Evolutionary conservation across 1,140 invertebrate genomes (phyloP), one percentile per base, ranked within the genome.

Genomic region (Saccostrea glomerata): DNA sequence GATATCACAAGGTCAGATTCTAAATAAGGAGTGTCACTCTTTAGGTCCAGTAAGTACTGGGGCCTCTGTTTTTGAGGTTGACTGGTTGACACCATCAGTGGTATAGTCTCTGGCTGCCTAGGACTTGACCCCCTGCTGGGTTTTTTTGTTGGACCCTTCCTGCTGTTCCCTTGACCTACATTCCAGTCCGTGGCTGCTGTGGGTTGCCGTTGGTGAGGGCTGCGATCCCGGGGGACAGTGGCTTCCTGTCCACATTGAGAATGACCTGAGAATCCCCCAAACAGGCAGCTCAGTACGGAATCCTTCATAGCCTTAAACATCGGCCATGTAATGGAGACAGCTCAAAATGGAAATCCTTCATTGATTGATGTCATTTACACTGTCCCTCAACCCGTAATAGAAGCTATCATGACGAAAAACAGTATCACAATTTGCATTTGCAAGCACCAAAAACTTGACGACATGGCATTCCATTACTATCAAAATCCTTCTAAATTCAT

Each of bases 281-380:
- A 84, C 82, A 84, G 82, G 25, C 82, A 84, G 82, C 82, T 36
- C 82, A 84, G 55, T 15, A 84, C 55, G 9, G 82, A 84, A 84
- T 84, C 82, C 82, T 84, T 84, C 82, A 84, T 84, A n/a, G 55
- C 23, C 55, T 84, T 56, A 55, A 84, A 84, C 82, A 84, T 84
- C n/a, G 20, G 55, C 40, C 40, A 54, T 56, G 55, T 55, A 56
- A n/a, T 12, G 23, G 7, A 11, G 23, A 9, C 55, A 17, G 15
- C 55, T 56, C n/a, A 84, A n/a, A 56, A 84, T 55, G 82, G 82
- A 55, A n/a, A 47, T 25, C 15, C 20, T 15, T 56, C 40, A 47
- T 56, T 36, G 20, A 23, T 55, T 20, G 55, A 56, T 55, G 82
- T 54, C 11, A 23, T 47, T 54, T 9, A 47, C 5, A 47, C 5